A percentile compares a stretch with the other conserved stretches of the same genome.
These are phyloP conservation scores for Troides aeacus DNA, from an alignment of 2,888 invertebrate species.

Conservation along the genomic window DNA sequence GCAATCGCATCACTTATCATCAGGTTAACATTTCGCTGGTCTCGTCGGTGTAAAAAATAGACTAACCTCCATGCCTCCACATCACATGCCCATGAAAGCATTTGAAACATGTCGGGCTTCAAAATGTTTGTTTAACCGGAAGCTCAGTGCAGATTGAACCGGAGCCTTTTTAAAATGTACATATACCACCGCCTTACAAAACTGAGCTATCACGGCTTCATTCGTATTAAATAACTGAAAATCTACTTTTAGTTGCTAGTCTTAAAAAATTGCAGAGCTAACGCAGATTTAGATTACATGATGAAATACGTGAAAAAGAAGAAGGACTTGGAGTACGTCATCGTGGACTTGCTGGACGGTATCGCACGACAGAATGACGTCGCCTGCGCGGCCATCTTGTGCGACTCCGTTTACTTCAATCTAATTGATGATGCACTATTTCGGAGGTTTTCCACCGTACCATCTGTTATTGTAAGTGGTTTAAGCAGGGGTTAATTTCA, in stretches of 20 bases:
- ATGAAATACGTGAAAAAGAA: constrained; percentile 45
- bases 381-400: constrained; percentile 76
- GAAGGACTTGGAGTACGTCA: constrained; percentile 55
- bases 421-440: constrained; percentile 76
- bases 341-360: constrained; percentile 55
- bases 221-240: too few species aligned
- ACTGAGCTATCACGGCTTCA: too few species aligned
- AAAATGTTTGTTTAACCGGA: too few species aligned
- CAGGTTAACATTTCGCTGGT: too few species aligned
- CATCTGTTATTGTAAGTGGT: constrained; percentile 74
- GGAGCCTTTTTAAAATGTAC: too few species aligned
- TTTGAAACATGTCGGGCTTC: too few species aligned
- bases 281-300: constrained; percentile 44
- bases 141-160: too few species aligned
- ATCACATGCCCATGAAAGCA: too few species aligned
- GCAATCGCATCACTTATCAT: too few species aligned
- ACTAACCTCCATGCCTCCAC: too few species aligned
- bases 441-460: constrained; percentile 59
- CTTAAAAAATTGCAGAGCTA: constrained; percentile 36
- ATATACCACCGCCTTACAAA: too few species aligned
- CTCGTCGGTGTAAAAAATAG: too few species aligned
- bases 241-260: neutral
- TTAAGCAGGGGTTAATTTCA: neutral
- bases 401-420: constrained; percentile 75
- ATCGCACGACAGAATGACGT: constrained; percentile 51